Conservation (phyloP, 1,140 invertebrate genomes). For the Trichonephila clavata region DNA sequence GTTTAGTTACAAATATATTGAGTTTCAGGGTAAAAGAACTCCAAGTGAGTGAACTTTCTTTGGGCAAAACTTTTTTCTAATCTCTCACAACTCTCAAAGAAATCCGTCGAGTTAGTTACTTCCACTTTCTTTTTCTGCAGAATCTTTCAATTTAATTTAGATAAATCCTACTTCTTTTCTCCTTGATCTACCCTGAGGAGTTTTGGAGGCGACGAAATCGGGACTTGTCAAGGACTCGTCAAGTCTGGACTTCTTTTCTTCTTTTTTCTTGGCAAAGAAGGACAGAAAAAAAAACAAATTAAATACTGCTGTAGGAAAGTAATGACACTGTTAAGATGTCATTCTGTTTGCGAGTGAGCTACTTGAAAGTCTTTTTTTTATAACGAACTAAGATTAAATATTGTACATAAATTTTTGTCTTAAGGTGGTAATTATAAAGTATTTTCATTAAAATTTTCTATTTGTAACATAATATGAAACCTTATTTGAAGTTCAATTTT, state of each 20-base stretch:
- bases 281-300: neutral
- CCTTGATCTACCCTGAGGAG: neutral
- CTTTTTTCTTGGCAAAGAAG: neutral
- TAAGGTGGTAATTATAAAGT: no score
- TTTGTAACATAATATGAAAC: no score
- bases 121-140: neutral
- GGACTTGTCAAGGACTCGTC: slow-evolving; percentile 17
- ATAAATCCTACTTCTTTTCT: neutral
- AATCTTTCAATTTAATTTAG: slow-evolving; percentile 6
- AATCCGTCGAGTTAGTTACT: neutral
- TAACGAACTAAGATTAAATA: no score
- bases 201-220: neutral
- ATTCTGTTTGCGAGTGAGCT: neutral
- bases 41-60: neutral
- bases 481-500: no score
- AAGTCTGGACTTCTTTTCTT: neutral
- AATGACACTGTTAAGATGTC: no score
- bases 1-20: neutral
- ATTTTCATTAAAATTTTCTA: no score
- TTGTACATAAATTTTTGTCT: no score
- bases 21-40: neutral
- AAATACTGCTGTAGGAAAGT: neutral
- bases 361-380: neutral
- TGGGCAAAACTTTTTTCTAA: neutral
- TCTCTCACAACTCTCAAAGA: neutral